Evolutionary conservation across 2,888 invertebrate species (phyloP).

Genomic region (Cerastis leucographa): DNA sequence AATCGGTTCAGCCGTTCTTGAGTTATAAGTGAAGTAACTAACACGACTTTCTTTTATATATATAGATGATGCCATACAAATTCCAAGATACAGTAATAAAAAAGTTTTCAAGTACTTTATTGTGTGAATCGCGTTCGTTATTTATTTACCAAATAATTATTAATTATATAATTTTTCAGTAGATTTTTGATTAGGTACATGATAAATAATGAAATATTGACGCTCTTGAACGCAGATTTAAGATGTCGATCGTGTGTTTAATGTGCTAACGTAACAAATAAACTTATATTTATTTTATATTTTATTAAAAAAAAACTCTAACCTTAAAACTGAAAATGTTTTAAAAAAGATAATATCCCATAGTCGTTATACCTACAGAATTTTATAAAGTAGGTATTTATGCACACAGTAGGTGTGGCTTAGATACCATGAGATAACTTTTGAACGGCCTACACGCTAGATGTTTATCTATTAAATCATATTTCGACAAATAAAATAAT

Average conservation of each 20-base stretch:
- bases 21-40: too few species aligned
- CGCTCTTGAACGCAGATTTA: neutral
- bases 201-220: too few species aligned
- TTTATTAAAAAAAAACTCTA: neutral
- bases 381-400: neutral
- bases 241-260: neutral
- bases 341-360: neutral
- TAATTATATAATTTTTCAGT: neutral
- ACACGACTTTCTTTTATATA: too few species aligned
- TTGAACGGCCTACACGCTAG: neutral
- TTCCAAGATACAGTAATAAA: neutral
- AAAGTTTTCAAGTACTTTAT: neutral
- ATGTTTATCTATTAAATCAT: neutral
- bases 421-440: neutral
- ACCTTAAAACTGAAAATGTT: neutral
- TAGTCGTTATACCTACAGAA: neutral
- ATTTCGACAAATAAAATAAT: neutral
- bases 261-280: neutral
- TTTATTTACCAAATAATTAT: neutral
- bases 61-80: neutral
- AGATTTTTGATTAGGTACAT: neutral
- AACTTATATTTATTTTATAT: too few species aligned
- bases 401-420: neutral
- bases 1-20: too few species aligned
- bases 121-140: neutral